These are phyloP conservation scores for Clistopyga incitator DNA, from an alignment of 2,888 invertebrate genomes.

Conservation along the genomic window DNA sequence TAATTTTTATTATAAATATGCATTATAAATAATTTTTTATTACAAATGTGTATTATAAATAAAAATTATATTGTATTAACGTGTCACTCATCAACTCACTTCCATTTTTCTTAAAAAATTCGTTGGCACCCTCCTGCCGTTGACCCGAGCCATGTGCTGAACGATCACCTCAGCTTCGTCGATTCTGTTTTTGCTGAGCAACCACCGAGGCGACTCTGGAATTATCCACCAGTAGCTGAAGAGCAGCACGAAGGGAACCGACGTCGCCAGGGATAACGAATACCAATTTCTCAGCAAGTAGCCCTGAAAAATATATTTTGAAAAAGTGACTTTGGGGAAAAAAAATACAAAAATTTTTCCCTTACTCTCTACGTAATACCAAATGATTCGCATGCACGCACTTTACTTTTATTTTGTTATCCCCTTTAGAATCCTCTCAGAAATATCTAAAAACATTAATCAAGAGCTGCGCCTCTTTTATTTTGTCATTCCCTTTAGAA, in stretches of 20 bases:
- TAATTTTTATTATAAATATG: conserved; percentile 1
- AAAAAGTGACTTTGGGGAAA: background rate
- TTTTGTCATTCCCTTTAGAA: background rate
- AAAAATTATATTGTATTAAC: too few species aligned
- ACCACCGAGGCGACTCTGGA: conserved; percentile 90
- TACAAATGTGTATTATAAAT: background rate
- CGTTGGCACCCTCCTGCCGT: conserved; percentile 86
- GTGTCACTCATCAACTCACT: conserved; percentile 81
- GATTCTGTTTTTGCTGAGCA: conserved; percentile 88
- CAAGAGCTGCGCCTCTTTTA: background rate
- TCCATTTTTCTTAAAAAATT: conserved; percentile 88
- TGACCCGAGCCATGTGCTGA: conserved; percentile 87
- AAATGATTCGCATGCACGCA: background rate
- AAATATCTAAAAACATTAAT: background rate
- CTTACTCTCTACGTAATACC: background rate
- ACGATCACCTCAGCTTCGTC: conserved; percentile 89
- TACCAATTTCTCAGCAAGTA: conserved; percentile 88
- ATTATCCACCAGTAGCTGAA: conserved; percentile 89
- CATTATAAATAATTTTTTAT: background rate
- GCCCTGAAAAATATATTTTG: conserved; percentile 77
- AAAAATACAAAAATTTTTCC: background rate
- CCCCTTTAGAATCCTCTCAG: background rate
- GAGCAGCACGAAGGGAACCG: conserved; percentile 87
- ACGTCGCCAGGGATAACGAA: conserved; percentile 87
- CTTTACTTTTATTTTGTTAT: background rate